Evolutionary conservation across 2,888 invertebrate species (phyloP).

Genomic region (Mystacides longicornis): DNA sequence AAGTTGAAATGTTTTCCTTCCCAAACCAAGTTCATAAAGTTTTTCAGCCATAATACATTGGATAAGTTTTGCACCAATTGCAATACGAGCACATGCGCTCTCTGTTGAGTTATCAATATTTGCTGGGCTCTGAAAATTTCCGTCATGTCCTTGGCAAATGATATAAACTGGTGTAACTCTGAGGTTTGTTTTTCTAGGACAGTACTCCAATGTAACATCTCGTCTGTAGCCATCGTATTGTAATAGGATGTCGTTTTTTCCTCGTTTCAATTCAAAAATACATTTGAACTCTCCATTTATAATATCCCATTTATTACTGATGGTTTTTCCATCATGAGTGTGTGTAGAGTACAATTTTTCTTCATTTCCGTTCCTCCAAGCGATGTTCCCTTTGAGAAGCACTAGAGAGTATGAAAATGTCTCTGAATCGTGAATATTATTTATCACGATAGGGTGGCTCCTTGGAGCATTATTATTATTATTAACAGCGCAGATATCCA

Average conservation of each 20-base stretch:
- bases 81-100: constrained; percentile 69
- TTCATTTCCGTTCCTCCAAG: constrained; percentile 36
- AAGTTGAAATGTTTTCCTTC: constrained; percentile 73
- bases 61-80: constrained; percentile 68
- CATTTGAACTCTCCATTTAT: constrained; percentile 63
- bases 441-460: constrained; percentile 34
- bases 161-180: constrained; percentile 76
- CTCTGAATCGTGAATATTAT: constrained; percentile 57
- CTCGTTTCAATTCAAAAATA: constrained; percentile 54
- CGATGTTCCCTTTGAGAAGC: constrained; percentile 53
- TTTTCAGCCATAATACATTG: constrained; percentile 86
- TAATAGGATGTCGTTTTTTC: constrained; percentile 56
- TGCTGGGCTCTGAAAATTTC: constrained; percentile 64
- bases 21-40: constrained; percentile 68
- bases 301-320: constrained; percentile 52
- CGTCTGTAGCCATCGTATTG: constrained; percentile 47
- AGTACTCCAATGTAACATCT: constrained; percentile 48
- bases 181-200: constrained; percentile 50
- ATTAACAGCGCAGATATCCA: constrained; percentile 24
- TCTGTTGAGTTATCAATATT: constrained; percentile 57
- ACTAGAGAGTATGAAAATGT: constrained; percentile 53
- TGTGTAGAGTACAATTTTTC: constrained; percentile 38
- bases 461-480: constrained; percentile 32
- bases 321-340: constrained; percentile 38
- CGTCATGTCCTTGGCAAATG: constrained; percentile 72